phyloP scores from a whole-genome alignment of 2,113 vertebrate genomes.

The Albula goreensis region DNA sequence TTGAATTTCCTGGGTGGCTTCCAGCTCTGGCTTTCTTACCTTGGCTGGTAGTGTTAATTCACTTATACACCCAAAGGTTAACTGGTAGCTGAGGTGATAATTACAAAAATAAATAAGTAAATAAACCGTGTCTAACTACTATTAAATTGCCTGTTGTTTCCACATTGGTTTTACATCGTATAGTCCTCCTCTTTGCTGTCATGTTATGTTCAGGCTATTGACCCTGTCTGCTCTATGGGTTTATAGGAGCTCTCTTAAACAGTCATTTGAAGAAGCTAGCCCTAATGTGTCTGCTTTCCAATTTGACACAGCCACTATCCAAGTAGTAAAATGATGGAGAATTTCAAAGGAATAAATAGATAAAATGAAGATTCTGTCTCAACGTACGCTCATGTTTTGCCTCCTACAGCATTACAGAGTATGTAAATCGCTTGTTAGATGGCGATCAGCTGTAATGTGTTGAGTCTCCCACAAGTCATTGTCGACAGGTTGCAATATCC shows the following conservation, averaged over 20 bases:
- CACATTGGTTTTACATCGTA: not conserved
- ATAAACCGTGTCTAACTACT: not conserved
- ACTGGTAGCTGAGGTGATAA: not conserved
- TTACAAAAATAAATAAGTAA: not conserved
- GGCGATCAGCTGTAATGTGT: not conserved
- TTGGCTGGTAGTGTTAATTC: not conserved
- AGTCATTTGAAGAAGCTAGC: not conserved
- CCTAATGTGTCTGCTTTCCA: not conserved
- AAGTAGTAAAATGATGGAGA: too few species aligned
- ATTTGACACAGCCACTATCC: not conserved
- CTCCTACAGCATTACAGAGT: not conserved
- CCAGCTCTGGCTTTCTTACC: not conserved
- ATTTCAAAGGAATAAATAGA: too few species aligned
- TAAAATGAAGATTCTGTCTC: too few species aligned
- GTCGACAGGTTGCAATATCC: not conserved
- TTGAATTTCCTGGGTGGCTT: not conserved
- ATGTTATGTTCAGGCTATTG: not conserved
- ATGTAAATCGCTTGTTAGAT: not conserved
- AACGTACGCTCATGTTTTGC: not conserved
- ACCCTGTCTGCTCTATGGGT: not conserved
- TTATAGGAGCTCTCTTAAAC: not conserved
- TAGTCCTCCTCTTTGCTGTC: not conserved
- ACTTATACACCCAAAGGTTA: not conserved
- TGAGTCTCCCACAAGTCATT: not conserved
- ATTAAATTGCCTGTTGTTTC: constrained; percentile 10